A percentile compares a stretch with the other conserved stretches of the same genome.
phyloP scores from a whole-genome alignment of 2,888 invertebrate genomes.

The Caradrina clavipalpis region DNA sequence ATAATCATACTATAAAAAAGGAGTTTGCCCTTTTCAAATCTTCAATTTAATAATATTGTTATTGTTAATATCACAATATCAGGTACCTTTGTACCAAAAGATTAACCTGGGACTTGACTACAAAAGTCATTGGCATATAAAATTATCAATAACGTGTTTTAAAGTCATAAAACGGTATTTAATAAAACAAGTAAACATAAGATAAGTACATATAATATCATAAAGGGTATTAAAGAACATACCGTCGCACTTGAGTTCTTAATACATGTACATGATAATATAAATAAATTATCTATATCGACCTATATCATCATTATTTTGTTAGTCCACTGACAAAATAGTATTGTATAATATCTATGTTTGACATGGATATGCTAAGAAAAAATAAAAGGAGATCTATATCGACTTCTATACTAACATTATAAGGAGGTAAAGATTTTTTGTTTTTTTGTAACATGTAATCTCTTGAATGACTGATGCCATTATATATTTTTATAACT shows the following conservation, averaged over 20 bases:
- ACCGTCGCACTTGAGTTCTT: neutral
- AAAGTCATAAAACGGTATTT: constrained; percentile 17
- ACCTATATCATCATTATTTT: no score
- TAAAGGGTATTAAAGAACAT: neutral
- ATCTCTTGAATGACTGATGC: no score
- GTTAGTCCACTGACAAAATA: no score
- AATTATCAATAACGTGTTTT: constrained; percentile 9
- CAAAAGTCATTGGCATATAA: constrained; percentile 25
- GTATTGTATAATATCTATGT: no score
- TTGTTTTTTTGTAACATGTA: no score
- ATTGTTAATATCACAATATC: neutral
- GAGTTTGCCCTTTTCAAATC: neutral
- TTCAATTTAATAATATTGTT: neutral
- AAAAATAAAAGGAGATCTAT: no score
- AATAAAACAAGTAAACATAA: constrained; percentile 5
- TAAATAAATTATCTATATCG: neutral
- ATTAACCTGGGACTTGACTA: neutral
- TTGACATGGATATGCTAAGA: no score
- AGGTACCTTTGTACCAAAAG: constrained; percentile 1
- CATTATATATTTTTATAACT: no score
- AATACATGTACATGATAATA: neutral
- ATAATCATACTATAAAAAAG: neutral
- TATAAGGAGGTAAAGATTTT: no score
- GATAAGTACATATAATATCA: constrained; percentile 6
- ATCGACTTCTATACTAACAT: no score